These are phyloP conservation scores for Corythaeola cristata DNA, from an alignment of 2,113 vertebrate genomes.

Conservation along the genomic window DNA sequence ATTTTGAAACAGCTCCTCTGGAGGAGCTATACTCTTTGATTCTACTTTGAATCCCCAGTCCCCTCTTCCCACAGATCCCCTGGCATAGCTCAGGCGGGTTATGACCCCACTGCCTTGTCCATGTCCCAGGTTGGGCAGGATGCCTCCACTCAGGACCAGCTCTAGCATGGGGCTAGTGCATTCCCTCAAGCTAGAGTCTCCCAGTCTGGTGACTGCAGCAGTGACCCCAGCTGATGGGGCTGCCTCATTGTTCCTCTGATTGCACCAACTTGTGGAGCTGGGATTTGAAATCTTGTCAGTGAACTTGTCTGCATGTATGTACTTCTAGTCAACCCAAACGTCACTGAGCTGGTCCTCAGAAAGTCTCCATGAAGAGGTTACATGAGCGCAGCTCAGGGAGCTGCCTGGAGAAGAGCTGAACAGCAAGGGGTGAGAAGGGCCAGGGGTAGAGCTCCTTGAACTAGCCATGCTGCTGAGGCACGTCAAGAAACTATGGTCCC, in stretches of 20 bases:
- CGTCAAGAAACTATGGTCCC: rapidly evolving
- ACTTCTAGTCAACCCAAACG: neutral
- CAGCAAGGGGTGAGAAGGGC: rapidly evolving
- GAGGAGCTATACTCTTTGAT: neutral
- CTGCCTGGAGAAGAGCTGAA: neutral
- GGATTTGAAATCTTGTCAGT: rapidly evolving
- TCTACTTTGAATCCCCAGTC: neutral
- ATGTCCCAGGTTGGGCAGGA: neutral
- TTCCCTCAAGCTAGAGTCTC: neutral
- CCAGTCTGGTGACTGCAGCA: neutral
- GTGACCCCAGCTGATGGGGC: neutral
- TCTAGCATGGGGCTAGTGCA: rapidly evolving
- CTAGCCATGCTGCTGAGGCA: rapidly evolving
- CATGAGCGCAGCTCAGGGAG: rapidly evolving
- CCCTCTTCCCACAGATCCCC: neutral
- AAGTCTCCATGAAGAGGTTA: neutral
- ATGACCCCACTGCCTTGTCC: neutral
- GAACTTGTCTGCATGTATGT: rapidly evolving
- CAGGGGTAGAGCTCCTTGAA: neutral
- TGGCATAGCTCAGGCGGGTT: rapidly evolving
- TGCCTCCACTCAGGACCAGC: neutral
- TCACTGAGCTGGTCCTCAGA: neutral
- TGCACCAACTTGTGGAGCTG: neutral
- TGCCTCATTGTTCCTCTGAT: neutral
- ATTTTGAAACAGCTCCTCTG: neutral